Conservation (phyloP, 2,113 vertebrate species). For the Scophthalmus maximus region DNA sequence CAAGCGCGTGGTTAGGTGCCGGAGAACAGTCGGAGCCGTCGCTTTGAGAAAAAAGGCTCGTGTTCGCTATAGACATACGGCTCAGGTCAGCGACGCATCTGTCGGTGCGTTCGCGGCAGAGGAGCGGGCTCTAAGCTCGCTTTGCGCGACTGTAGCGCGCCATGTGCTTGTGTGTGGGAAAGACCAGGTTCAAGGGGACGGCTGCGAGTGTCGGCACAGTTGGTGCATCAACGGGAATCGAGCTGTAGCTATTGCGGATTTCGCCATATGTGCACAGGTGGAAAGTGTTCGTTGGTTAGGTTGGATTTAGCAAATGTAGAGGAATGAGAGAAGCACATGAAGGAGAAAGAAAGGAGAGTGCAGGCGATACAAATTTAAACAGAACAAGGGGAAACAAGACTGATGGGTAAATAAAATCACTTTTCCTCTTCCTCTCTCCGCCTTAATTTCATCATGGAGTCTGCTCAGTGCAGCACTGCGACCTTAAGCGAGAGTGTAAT, state of each 20-base stretch:
- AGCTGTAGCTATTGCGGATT: conserved; percentile 27
- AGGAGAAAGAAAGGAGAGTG: background rate
- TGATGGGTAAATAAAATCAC: conserved; percentile 57
- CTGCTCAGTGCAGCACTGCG: conserved; percentile 48
- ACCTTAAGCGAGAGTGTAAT: conserved; percentile 67
- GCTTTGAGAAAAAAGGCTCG: conserved; percentile 27
- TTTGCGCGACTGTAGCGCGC: conserved; percentile 22
- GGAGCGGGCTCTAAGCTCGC: conserved; percentile 14
- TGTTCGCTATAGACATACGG: conserved; percentile 50
- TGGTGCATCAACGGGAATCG: conserved; percentile 31
- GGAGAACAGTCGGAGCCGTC: conserved; percentile 24
- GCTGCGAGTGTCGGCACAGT: conserved; percentile 27
- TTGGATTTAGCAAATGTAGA: conserved; percentile 6
- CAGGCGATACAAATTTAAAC: conserved; percentile 2
- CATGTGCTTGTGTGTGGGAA: conserved; percentile 67
- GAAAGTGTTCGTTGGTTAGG: background rate
- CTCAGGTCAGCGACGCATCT: conserved; percentile 59
- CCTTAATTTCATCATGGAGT: conserved; percentile 40
- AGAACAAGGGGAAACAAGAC: conserved; percentile 26
- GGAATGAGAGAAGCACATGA: background rate
- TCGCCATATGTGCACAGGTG: conserved; percentile 7
- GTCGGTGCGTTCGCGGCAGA: conserved; percentile 28
- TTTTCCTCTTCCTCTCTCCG: background rate
- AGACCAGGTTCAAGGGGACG: conserved; percentile 18
- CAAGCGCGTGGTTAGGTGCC: conserved; percentile 20